Base-by-base conservation (phyloP, 2,888 invertebrate genomes). In the Tiliacea citrago region DNA sequence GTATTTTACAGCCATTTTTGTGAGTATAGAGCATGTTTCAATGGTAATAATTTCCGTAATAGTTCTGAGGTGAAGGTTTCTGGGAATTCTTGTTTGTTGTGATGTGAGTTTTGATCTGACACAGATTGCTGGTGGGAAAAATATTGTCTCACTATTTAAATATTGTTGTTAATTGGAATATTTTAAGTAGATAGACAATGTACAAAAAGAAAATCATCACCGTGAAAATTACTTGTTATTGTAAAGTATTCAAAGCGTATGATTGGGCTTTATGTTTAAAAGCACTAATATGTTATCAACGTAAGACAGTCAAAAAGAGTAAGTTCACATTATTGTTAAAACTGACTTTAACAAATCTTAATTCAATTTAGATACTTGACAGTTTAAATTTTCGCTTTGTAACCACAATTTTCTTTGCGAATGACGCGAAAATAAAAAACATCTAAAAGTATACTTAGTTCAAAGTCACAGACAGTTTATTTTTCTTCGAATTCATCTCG, bases 401-500 rank as follows among this genome's bases (percentile, higher is more conserved):
- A 78, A 42, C 16, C 16, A 24, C 35, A n/a, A 21, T 49, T 21
- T 42, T 29, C 0, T 13, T 49, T 29, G 29, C 53, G 13, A 45
- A 5, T 24, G 63, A 29, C 39, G 16, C 29, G 3, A 47, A 65
- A 81, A 74, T 63, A 62, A 42, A 21, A n/a, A 29, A 29, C 1
- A 29, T 18, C 13, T 58, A 9, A 77, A 55, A 29, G 5, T 39
- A 39, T 39, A 2, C 5, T 21, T 29, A 42, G 45, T 35, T 57
- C 62, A 62, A 65, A 73, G 53, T 21, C n/a, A 21, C 13, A 21
- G 18, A 47, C 60, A 51, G 24, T 51, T 63, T 45, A 58, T 47
- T 74, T 80, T 66, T 57, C 66, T 75, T 51, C 1, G 24, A 75
- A 75, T 61, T n/a, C 16, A 77, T 35, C 24, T 66, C 47, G 24